Percentiles rank a stretch among this genome's conserved stretches.
phyloP scores from a whole-genome alignment of 2,797 vertebrate species.

The Darevskia nairensis region DNA sequence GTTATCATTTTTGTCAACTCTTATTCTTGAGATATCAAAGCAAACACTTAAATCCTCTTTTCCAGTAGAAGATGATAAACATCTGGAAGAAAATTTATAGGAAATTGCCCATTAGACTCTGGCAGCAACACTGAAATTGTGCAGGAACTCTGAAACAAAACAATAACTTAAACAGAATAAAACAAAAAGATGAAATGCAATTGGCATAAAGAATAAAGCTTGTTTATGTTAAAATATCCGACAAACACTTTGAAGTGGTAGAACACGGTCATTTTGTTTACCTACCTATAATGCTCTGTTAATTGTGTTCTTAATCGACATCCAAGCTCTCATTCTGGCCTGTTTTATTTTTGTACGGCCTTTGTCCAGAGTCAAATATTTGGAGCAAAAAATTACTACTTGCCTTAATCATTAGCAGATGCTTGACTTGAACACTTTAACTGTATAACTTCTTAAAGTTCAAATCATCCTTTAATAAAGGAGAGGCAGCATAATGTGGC shows the following conservation, averaged over 20 bases:
- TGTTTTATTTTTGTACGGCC: constrained; percentile 66
- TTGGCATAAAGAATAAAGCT: constrained; percentile 55
- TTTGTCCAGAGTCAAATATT: constrained; percentile 73
- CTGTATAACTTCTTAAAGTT: constrained; percentile 60
- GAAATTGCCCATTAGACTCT: constrained; percentile 52
- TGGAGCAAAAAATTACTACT: constrained; percentile 71
- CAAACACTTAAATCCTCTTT: constrained; percentile 13
- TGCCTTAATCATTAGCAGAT: constrained; percentile 79
- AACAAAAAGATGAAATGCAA: constrained; percentile 59
- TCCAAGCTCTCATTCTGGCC: constrained; percentile 54
- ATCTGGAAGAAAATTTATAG: constrained; percentile 51
- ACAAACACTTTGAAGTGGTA: constrained; percentile 53
- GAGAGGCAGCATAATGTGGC: background rate
- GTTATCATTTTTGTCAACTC: background rate
- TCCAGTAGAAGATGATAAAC: constrained; percentile 33
- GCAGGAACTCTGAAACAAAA: constrained; percentile 60
- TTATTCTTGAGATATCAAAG: background rate
- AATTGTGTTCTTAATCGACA: constrained; percentile 53
- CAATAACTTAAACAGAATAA: constrained; percentile 59
- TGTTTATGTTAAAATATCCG: constrained; percentile 58
- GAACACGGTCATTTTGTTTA: constrained; percentile 61
- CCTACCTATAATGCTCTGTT: constrained; percentile 48
- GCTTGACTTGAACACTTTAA: constrained; percentile 73
- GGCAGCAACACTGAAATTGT: constrained; percentile 51
- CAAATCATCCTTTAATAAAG: background rate